These are phyloP conservation scores for Mystacornis crossleyi DNA, from an alignment of 2,113 vertebrate genomes.

Conservation along the genomic window DNA sequence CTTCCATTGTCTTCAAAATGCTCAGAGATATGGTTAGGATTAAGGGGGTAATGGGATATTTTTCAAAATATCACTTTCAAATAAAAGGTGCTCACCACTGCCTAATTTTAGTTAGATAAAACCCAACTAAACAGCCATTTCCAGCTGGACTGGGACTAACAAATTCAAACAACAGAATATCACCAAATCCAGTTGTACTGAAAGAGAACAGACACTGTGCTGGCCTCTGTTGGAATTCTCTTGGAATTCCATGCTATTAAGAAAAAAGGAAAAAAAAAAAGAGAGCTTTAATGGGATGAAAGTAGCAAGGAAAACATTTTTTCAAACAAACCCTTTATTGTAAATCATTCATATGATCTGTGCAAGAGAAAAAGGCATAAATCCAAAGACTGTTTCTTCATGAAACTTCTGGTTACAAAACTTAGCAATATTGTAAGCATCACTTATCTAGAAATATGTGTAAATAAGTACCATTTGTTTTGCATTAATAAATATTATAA, in stretches of 20 bases:
- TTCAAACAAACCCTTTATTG: background rate
- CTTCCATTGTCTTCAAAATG: background rate
- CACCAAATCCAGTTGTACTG: background rate
- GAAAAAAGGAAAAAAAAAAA: background rate
- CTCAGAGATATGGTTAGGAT: background rate
- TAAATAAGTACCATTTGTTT: background rate
- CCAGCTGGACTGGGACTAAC: background rate
- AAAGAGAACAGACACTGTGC: background rate
- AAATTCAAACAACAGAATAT: background rate
- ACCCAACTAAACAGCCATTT: background rate
- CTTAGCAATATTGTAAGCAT: background rate
- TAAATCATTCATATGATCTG: background rate
- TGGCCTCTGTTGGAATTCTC: background rate
- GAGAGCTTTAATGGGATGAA: background rate
- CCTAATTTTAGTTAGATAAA: background rate
- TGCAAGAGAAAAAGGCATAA: background rate
- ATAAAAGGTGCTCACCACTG: background rate
- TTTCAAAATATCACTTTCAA: background rate
- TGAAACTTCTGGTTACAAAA: background rate
- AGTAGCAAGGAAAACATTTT: background rate
- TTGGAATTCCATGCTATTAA: background rate
- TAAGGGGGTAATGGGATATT: background rate
- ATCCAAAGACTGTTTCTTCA: background rate
- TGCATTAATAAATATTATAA: background rate
- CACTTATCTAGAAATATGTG: background rate